Evolutionary conservation across 2,888 invertebrate species (phyloP), one percentile per base, ranked within the genome.

Genomic region (Odiellus spinosus): DNA sequence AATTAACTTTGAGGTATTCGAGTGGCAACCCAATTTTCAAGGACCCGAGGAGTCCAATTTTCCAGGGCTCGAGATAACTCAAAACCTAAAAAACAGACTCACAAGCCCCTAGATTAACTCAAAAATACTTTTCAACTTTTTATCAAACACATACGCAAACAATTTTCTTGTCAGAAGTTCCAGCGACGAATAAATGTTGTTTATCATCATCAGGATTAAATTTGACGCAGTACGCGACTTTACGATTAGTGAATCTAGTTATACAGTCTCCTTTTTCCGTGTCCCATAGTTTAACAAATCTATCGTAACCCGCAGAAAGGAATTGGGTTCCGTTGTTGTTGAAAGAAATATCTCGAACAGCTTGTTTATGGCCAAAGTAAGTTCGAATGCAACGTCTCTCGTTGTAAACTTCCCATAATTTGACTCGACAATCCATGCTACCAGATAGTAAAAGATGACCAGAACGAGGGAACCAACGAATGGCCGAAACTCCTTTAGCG

Each of bases 361-460:
- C 96, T 68, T 96, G 91, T 46, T 87, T 74, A 68, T 99, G 98
- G 0, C 98, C 98, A 59, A 82, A 80, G 67, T 93, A 99, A 0
- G 96, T 95, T 45, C 93, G 73, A 32, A 96, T 73, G 61, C 93
- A 90, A 44, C 93, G 76, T 41, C 93, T 73, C 39, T 88, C 85
- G 52, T 91, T 90, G 64, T 93, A 98, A 1, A 96, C 95, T 67
- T 98, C 95, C 96, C 96, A 99, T 26, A 98, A 72, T 82, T 98
- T 96, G 45, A 96, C 85, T 55, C 91, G 77, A 57, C 82, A 82
- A 67, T 98, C 98, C 95, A 99, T 93, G 56, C 93, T 85, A 44
- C 84, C 86, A 0, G 96, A 95, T 1, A 98, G 72, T 59, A 98
- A 71, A 49, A 99, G 75, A 68, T 99, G 98, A 0, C 91, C 96